Conservation (phyloP, 2,888 invertebrate genomes). For the Caenorhabditis sp. region DNA sequence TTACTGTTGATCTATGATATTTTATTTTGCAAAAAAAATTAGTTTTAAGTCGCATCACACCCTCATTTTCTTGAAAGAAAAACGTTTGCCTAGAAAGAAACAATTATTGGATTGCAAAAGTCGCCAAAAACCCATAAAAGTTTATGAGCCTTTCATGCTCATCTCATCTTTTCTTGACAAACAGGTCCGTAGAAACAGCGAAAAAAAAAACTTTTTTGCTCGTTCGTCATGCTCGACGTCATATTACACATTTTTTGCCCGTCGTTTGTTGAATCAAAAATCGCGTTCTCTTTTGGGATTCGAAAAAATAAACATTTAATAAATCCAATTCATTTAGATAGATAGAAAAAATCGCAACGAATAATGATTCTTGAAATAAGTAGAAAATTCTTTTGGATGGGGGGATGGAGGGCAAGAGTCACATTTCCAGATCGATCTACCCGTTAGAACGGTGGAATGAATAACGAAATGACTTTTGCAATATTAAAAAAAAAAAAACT, state of each 20-base stretch:
- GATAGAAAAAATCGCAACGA: neutral
- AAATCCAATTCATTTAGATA: neutral
- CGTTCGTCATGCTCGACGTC: neutral
- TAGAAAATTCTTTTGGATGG: neutral
- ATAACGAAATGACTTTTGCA: neutral
- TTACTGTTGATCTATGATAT: neutral
- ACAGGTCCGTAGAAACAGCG: neutral
- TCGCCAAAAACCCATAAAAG: neutral
- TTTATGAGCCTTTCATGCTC: neutral
- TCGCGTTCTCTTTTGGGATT: neutral
- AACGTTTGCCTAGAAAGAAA: neutral
- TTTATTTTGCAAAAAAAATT: neutral
- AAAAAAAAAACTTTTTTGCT: neutral
- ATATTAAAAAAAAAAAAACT: conserved; percentile 2
- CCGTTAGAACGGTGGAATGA: conserved; percentile 1
- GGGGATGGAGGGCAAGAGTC: neutral
- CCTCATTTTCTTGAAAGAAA: neutral
- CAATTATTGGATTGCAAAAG: neutral
- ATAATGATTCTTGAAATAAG: neutral
- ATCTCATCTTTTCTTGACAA: neutral
- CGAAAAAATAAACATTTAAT: neutral
- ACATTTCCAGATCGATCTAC: conserved; percentile 1
- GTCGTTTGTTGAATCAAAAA: neutral
- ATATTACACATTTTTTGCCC: neutral
- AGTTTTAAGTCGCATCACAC: neutral